These are phyloP conservation scores for Pseudoips prasinana DNA, from an alignment of 2,888 invertebrate genomes.

Conservation along the genomic window DNA sequence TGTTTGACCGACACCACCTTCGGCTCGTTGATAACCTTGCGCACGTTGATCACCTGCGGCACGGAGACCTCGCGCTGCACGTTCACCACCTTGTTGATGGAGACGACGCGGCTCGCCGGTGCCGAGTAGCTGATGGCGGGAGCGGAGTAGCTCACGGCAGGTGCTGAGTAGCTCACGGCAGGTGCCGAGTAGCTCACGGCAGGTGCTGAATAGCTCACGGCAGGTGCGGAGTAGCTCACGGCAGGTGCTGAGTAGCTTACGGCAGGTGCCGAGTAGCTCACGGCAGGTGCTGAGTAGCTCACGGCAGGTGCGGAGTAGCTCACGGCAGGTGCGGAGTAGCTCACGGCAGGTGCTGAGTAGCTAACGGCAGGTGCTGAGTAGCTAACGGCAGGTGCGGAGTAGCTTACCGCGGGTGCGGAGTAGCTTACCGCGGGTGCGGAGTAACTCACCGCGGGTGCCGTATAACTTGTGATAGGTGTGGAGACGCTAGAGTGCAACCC, in stretches of 20 bases:
- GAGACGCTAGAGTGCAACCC: neutral
- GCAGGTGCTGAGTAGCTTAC: slow-evolving; percentile 2
- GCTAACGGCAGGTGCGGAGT: slow-evolving; percentile 1
- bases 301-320: slow-evolving; percentile 6
- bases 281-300: slow-evolving; percentile 16
- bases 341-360: neutral
- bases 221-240: neutral
- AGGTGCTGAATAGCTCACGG: neutral
- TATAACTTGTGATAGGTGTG: neutral
- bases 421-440: slow-evolving; percentile 5
- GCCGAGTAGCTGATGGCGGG: neutral
- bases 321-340: neutral
- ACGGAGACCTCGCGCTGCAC: slow-evolving; percentile 1
- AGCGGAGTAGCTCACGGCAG: neutral
- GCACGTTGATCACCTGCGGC: slow-evolving; percentile 2
- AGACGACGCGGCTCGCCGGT: neutral
- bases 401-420: neutral
- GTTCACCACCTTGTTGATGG: slow-evolving; percentile 2
- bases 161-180: slow-evolving; percentile 11
- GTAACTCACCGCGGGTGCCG: slow-evolving; percentile 6
- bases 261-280: neutral
- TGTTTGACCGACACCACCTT: neutral
- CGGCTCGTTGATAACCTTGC: slow-evolving; percentile 1
- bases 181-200: slow-evolving; percentile 4
- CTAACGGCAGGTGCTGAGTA: slow-evolving; percentile 8